Evolutionary conservation across 2,113 vertebrate species (phyloP).

Genomic region (Polyodon spathula): DNA sequence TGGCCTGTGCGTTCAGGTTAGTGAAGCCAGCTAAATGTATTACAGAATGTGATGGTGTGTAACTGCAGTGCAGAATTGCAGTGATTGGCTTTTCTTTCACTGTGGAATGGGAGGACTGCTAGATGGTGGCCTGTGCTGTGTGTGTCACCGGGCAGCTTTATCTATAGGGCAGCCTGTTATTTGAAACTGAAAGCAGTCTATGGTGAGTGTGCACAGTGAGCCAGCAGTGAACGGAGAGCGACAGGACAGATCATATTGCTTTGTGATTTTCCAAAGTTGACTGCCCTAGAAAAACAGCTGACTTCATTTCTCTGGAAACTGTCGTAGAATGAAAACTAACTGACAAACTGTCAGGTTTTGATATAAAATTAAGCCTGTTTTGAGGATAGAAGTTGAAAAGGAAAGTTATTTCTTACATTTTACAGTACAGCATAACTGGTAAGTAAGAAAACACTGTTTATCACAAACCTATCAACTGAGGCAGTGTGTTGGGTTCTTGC

Average conservation of each 20-base stretch:
- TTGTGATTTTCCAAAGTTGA: conserved; percentile 35
- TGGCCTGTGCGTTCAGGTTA: no score
- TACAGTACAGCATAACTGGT: not conserved
- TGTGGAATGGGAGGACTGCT: no score
- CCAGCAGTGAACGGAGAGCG: not conserved
- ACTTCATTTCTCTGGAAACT: conserved; percentile 32
- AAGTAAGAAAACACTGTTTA: not conserved
- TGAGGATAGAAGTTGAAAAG: not conserved
- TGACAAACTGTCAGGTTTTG: not conserved
- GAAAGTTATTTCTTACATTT: not conserved
- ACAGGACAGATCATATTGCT: conserved; percentile 1
- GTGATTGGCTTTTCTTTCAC: no score
- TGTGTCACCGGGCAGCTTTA: no score
- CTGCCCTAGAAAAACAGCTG: conserved; percentile 26
- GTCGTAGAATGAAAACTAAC: conserved; percentile 16
- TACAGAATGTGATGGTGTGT: no score
- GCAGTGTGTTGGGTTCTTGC: no score
- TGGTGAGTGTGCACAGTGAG: conserved; percentile 11
- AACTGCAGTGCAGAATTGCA: no score
- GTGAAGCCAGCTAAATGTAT: no score
- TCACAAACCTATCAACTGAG: no score
- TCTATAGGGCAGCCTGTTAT: not conserved
- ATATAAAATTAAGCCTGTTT: not conserved
- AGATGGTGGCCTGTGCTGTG: no score
- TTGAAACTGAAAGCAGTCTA: not conserved